phyloP scores from a whole-genome alignment of 2,888 invertebrate species.

The Cantharis rufa region DNA sequence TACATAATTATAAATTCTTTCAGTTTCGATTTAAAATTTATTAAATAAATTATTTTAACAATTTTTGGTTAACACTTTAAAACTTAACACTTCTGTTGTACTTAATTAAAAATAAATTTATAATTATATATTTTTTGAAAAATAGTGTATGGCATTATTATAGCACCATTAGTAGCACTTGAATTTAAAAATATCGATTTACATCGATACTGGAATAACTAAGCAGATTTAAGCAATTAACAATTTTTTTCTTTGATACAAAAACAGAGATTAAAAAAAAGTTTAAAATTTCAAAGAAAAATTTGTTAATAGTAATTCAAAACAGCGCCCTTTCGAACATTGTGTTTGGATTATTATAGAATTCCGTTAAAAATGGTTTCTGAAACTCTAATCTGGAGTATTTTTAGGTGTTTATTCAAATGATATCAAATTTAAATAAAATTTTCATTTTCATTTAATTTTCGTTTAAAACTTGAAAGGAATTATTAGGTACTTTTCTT shows the following conservation, averaged over 20 bases:
- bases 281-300: not conserved
- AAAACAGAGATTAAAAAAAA: not conserved
- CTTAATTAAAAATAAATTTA: not conserved
- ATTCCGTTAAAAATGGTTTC: no score
- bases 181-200: no score
- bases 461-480: no score
- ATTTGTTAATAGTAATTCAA: not conserved
- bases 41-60: not conserved
- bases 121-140: not conserved
- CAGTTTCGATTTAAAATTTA: not conserved
- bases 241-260: no score
- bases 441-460: no score
- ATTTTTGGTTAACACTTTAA: not conserved
- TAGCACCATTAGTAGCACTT: not conserved
- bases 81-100: not conserved
- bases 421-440: no score
- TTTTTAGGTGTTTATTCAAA: no score
- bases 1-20: constrained; percentile 1
- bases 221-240: not conserved
- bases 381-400: no score
- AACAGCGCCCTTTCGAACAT: not conserved
- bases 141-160: not conserved
- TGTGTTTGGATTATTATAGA: not conserved
- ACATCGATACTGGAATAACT: not conserved
- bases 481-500: no score